Evolutionary conservation across 2,888 invertebrate genomes (phyloP), one percentile per base, ranked within the genome.

Genomic region (Actias luna): DNA sequence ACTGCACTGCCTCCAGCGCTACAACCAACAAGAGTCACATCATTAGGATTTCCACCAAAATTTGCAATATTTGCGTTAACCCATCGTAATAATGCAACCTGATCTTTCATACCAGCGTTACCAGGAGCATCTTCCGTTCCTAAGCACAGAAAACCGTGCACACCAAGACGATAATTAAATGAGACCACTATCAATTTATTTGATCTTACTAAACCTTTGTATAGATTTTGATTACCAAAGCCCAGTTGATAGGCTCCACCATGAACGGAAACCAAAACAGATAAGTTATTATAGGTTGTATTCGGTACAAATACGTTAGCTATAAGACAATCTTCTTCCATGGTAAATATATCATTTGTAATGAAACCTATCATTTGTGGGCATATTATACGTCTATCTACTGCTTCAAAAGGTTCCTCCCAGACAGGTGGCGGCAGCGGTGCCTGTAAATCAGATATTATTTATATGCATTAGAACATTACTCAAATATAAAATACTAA

Each of bases 21-120:
- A 29, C 65, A 79, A 0, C 86, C 85, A 12, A 64, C 60, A 27
- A 85, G 64, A 0, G 83, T 83, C 1, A 86, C 75, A 35, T 84
- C 83, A 39, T 79, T 60, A 14, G 85, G 79, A 59, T 84, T 82
- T 0, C 84, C 85, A 4, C 84, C 82, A 61, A 82, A 85, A n/a
- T 63, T 67, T 0, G 72, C 80, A 36, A 85, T 83, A 62, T 85
- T 84, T 16, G 69, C 69, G 39, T 79, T 67, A 0, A 81, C 78
- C 80, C 71, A 78, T 0, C 71, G 69, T 12, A 78, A 55, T 7
- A 75, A 60, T 0, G 77, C 74, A 1, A 80, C 73, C 64, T 78
- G 78, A 62, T 81, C 80, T 60, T 80, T 81, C 71, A 80, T 72
- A 0, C 79, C 80, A 12, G 79, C 80, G 50, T 82, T 82, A 2